Conservation (phyloP, 1,140 invertebrate species). For the Lepidurus packardi region DNA sequence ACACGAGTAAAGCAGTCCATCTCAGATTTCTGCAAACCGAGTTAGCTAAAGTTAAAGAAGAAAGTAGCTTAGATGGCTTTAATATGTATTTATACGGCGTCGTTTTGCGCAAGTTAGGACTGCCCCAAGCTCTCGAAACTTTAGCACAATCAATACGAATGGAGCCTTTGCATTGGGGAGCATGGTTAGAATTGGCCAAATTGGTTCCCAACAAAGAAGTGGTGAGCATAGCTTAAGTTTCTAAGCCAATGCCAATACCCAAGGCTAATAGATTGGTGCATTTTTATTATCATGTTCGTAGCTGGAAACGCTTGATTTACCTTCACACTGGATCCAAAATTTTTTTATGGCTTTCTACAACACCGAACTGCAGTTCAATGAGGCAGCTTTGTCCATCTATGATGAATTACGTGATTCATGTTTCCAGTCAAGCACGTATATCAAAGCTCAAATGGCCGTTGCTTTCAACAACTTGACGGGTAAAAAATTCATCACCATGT, state of each 20-base stretch:
- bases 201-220: constrained; percentile 71
- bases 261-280: constrained; percentile 32
- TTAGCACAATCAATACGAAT: constrained; percentile 69
- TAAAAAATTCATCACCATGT: constrained; percentile 41
- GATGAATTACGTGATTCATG: constrained; percentile 66
- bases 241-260: background rate
- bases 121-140: constrained; percentile 64
- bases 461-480: constrained; percentile 87
- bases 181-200: constrained; percentile 85
- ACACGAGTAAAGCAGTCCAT: constrained; percentile 41
- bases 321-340: constrained; percentile 89
- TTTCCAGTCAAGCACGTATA: constrained; percentile 79
- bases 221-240: constrained; percentile 40
- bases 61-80: constrained; percentile 42
- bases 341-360: constrained; percentile 88
- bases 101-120: constrained; percentile 76
- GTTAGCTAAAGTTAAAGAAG: constrained; percentile 13
- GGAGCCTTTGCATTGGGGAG: constrained; percentile 82
- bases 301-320: constrained; percentile 62
- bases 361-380: constrained; percentile 82
- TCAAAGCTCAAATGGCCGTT: constrained; percentile 86
- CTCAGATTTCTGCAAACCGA: constrained; percentile 23
- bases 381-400: constrained; percentile 81
- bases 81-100: constrained; percentile 83
- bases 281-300: constrained; percentile 39